These are phyloP conservation scores for Prietella phreatophila DNA, from an alignment of 2,113 vertebrate genomes.

Conservation along the genomic window DNA sequence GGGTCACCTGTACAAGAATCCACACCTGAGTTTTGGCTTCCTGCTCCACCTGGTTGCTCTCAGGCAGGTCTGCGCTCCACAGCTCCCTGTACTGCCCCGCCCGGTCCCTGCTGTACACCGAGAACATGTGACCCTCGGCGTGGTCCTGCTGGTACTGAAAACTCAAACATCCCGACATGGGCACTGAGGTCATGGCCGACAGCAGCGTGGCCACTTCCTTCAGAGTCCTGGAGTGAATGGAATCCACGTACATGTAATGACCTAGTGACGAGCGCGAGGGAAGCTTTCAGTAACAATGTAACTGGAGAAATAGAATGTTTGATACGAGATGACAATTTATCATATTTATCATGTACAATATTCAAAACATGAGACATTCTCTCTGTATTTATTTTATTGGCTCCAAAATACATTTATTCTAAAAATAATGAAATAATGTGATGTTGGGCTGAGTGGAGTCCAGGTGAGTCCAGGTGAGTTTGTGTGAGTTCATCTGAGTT, in stretches of 20 bases:
- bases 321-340: neutral
- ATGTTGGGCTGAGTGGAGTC: too few species aligned
- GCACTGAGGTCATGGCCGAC: slow-evolving; percentile 80
- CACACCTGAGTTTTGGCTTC: slow-evolving; percentile 64
- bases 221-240: slow-evolving; percentile 82
- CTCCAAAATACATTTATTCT: too few species aligned
- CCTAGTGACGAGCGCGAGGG: slow-evolving; percentile 65
- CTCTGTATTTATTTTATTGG: too few species aligned
- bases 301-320: neutral
- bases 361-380: neutral
- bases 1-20: slow-evolving; percentile 83
- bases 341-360: neutral
- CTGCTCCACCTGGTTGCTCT: slow-evolving; percentile 52
- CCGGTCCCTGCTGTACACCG: slow-evolving; percentile 81
- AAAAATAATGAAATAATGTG: too few species aligned
- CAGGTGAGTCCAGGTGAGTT: too few species aligned
- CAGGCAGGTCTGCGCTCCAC: slow-evolving; percentile 75
- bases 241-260: slow-evolving; percentile 95
- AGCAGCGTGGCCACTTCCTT: slow-evolving; percentile 90
- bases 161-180: slow-evolving; percentile 87
- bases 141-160: slow-evolving; percentile 87
- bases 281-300: neutral
- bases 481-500: too few species aligned
- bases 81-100: slow-evolving; percentile 89
- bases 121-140: slow-evolving; percentile 79